Conservation (phyloP, 2,113 vertebrate genomes). For the Myotis lucifugus region DNA sequence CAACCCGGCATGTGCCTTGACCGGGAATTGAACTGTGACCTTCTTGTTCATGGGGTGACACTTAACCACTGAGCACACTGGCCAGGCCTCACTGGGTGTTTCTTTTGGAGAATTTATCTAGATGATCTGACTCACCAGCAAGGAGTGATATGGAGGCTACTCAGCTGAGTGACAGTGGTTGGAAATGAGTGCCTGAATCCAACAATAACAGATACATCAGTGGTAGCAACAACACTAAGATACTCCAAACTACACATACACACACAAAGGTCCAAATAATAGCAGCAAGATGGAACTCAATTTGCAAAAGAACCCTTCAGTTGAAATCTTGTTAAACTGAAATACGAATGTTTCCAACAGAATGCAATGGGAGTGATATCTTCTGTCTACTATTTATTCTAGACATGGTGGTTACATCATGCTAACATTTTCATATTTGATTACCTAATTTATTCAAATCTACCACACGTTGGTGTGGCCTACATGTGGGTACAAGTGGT, state of each 20-base stretch:
- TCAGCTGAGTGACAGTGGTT: not conserved
- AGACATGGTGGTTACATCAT: not conserved
- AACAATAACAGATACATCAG: not conserved
- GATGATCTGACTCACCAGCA: not conserved
- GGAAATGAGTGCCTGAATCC: not conserved
- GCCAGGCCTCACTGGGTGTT: not conserved
- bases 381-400: not conserved
- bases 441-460: slow-evolving; percentile 9
- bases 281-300: not conserved
- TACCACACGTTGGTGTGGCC: not conserved
- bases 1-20: too few relatives aligned
- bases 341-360: not conserved
- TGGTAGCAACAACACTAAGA: not conserved
- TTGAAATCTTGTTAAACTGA: not conserved
- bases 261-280: not conserved
- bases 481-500: not conserved
- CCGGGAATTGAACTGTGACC: too few relatives aligned
- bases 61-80: too few relatives aligned
- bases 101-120: not conserved
- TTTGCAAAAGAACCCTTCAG: not conserved
- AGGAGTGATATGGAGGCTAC: not conserved
- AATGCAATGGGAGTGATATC: not conserved
- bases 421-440: not conserved
- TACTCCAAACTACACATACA: not conserved
- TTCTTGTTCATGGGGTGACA: too few relatives aligned